Base-by-base conservation (phyloP, 2,113 vertebrate genomes). In the Strigops habroptila region DNA sequence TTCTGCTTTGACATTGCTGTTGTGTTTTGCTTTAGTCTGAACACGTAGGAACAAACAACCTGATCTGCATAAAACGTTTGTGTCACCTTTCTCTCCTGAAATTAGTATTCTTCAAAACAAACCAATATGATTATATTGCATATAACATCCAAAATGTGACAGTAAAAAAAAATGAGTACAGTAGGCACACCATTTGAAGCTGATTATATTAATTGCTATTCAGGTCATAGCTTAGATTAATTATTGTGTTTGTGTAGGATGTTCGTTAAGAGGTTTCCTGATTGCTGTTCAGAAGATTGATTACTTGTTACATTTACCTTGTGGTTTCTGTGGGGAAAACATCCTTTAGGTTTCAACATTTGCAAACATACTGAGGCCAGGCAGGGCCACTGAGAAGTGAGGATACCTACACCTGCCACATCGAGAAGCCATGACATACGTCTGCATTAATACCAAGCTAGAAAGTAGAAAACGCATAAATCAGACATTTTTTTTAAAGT, bases 201-300 rank as follows among this genome's bases (percentile, higher is more conserved):
- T 71, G 90, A 93, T 95, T 96, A 87, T 95, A 97, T 97, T 97
- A 97, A 97, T 97, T 98, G 95, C 93, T 94, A 96, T 97, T 97
- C 96, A 73, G 96, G 96, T 96, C 97, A 96, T 90, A 87, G 93
- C 97, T 92, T 62, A 95, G 96, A 97, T 97, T 98, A 98, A 98
- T 98, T 98, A 97, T 97, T 97, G 93, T 97, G 95, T 98, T 98
- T 98, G 93, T 97, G 93, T 96, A 95, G 95, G 83, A 73, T 97
- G 96, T 96, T 97, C 9, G 1, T 97, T 97, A 98, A 97, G 96
- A 97, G 95, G 93, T 95, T 97, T 96, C 94, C 97, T 97, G 97
- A 97, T 96, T 95, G 96, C 96, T 91, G 88, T 93, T 96, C 91
- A 9, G 77, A 96, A 97, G 96, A 98, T 95, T 96, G 97, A 98